Evolutionary conservation across 2,888 invertebrate species (phyloP).

Genomic region (Pollenia labialis): DNA sequence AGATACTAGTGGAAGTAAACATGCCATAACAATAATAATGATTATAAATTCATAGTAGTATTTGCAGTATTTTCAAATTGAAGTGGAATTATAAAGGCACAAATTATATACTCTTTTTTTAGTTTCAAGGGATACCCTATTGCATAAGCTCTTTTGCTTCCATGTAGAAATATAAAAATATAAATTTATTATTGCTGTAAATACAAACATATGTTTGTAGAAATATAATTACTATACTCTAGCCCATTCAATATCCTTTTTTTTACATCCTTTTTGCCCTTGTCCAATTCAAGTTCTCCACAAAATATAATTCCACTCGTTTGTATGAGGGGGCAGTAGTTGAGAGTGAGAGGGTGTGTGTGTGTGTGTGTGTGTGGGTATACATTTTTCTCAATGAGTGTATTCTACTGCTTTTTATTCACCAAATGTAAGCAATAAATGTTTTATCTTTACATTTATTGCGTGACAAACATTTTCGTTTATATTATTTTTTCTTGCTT

Average conservation of each 20-base stretch:
- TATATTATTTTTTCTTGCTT: slow-evolving; percentile 24
- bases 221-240: not conserved
- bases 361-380: not conserved
- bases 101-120: too few species aligned
- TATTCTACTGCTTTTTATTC: not conserved
- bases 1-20: too few species aligned
- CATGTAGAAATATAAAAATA: not conserved
- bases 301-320: slow-evolving; percentile 11
- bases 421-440: slow-evolving; percentile 47
- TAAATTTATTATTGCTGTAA: not conserved
- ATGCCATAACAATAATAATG: too few species aligned
- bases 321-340: not conserved
- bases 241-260: slow-evolving; percentile 22
- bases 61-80: too few species aligned
- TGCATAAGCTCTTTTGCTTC: too few species aligned
- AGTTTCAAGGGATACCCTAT: too few species aligned
- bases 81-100: too few species aligned
- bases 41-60: too few species aligned
- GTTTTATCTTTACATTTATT: slow-evolving; percentile 69
- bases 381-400: not conserved
- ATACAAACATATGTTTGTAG: not conserved
- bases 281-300: slow-evolving; percentile 3
- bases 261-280: not conserved
- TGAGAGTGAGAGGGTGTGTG: not conserved
- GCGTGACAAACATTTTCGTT: slow-evolving; percentile 63